A percentile compares a stretch with the other conserved stretches of the same genome.
Conservation (phyloP, 1,140 invertebrate genomes). For the Drosophila asahinai region DNA sequence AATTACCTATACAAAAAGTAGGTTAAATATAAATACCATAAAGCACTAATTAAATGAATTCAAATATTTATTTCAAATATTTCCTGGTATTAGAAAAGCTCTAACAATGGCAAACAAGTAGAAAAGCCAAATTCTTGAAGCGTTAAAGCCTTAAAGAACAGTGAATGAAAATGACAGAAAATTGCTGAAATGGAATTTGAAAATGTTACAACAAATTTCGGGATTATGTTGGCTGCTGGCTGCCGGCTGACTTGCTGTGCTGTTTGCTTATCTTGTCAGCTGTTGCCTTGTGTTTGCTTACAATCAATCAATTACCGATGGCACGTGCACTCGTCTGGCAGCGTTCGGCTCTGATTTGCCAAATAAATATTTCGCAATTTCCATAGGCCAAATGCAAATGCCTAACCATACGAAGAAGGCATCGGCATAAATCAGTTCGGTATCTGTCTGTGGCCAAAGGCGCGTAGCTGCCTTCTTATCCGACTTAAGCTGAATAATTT, state of each 20-base stretch:
- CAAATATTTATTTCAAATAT: no score
- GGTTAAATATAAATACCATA: no score
- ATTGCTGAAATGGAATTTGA: slow-evolving; percentile 18
- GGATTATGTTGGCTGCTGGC: slow-evolving; percentile 19
- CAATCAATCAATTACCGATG: slow-evolving; percentile 55
- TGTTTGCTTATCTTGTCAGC: slow-evolving; percentile 60
- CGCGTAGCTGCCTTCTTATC: slow-evolving; percentile 30
- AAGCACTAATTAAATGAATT: no score
- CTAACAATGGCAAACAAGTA: no score
- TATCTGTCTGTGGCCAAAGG: slow-evolving; percentile 10
- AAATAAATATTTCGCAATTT: slow-evolving; percentile 63
- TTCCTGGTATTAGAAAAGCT: neutral
- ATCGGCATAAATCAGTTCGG: slow-evolving; percentile 37
- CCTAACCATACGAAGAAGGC: slow-evolving; percentile 36
- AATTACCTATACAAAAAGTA: no score
- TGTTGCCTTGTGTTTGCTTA: slow-evolving; percentile 55
- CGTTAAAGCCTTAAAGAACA: slow-evolving; percentile 1
- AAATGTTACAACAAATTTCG: slow-evolving; percentile 26
- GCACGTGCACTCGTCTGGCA: slow-evolving; percentile 62
- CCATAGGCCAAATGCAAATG: slow-evolving; percentile 59
- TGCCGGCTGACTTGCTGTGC: slow-evolving; percentile 18
- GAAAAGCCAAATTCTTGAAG: neutral
- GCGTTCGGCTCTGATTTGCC: slow-evolving; percentile 44
- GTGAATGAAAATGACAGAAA: neutral
- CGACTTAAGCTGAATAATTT: slow-evolving; percentile 53